These are phyloP conservation scores for Spongilla lacustris DNA, from an alignment of 37 sponge, comb jelly and placozoan species.

Conservation along the genomic window DNA sequence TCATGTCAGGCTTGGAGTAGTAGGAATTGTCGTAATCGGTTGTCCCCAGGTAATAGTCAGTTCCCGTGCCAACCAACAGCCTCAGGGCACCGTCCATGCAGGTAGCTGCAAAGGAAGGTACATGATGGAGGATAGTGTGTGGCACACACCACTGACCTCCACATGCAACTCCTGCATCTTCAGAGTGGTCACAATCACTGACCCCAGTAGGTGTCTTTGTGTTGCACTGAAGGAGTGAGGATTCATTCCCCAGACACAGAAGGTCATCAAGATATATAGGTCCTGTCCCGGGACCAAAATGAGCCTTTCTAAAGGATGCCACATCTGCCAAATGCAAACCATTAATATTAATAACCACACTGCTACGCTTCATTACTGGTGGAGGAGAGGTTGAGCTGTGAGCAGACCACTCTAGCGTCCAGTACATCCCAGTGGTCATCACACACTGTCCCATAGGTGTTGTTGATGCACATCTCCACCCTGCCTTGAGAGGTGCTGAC, in stretches of 20 bases:
- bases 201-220: not conserved
- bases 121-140: not conserved
- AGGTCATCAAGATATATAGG: conserved; percentile 35
- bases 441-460: conserved; percentile 47
- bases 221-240: conserved; percentile 24
- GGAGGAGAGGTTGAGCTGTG: conserved; percentile 14
- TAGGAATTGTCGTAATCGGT: not conserved
- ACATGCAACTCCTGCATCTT: conserved; percentile 63
- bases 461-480: conserved; percentile 49
- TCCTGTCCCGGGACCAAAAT: conserved; percentile 31
- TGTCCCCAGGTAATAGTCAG: conserved; percentile 22
- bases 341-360: not conserved
- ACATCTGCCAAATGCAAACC: not conserved
- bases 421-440: conserved; percentile 27
- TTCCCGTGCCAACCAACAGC: conserved; percentile 4
- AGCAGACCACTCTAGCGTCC: conserved; percentile 53
- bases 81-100: conserved; percentile 30
- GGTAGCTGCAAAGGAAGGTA: not conserved
- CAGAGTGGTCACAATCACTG: conserved; percentile 45
- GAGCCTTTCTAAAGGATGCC: not conserved
- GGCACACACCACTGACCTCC: not conserved
- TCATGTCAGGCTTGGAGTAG: not conserved
- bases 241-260: conserved; percentile 32
- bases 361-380: not conserved
- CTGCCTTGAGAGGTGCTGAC: conserved; percentile 20